Percentiles rank a stretch among this genome's conserved stretches.
Evolutionary conservation across 2,113 vertebrate species (phyloP).

Genomic region (Clinocottus analis): DNA sequence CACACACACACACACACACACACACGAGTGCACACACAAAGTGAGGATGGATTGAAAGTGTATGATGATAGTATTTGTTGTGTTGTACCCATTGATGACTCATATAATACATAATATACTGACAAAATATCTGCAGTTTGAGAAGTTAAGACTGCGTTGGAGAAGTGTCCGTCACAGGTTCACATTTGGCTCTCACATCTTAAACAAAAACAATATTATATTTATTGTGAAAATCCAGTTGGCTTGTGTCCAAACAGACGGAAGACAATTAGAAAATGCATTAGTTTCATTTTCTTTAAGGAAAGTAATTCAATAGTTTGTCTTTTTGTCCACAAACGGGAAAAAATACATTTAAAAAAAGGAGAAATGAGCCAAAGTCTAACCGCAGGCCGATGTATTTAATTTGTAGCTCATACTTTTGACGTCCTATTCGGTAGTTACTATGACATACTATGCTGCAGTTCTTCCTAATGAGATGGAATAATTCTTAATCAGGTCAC

Average conservation of each 20-base stretch:
- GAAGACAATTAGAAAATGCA: no score
- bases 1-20: neutral
- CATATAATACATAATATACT: neutral
- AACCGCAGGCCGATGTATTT: neutral
- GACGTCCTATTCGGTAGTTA: no score
- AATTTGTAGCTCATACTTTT: neutral
- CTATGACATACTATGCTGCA: no score
- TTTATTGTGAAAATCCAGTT: neutral
- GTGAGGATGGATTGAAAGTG: neutral
- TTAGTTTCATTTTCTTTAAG: neutral
- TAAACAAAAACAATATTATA: no score
- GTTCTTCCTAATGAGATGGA: constrained; percentile 2
- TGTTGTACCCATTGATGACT: neutral
- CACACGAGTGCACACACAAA: neutral
- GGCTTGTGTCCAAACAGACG: neutral
- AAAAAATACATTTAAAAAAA: neutral
- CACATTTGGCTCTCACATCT: no score
- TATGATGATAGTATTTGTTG: neutral
- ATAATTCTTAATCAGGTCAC: constrained; percentile 5
- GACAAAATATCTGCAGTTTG: neutral
- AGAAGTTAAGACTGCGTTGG: neutral
- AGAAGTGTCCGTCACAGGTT: neutral
- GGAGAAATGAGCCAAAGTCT: neutral
- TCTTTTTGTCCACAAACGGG: neutral
- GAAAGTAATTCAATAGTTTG: neutral